Base-by-base conservation (phyloP, 2,113 vertebrate genomes). In the Grammomys surdaster region DNA sequence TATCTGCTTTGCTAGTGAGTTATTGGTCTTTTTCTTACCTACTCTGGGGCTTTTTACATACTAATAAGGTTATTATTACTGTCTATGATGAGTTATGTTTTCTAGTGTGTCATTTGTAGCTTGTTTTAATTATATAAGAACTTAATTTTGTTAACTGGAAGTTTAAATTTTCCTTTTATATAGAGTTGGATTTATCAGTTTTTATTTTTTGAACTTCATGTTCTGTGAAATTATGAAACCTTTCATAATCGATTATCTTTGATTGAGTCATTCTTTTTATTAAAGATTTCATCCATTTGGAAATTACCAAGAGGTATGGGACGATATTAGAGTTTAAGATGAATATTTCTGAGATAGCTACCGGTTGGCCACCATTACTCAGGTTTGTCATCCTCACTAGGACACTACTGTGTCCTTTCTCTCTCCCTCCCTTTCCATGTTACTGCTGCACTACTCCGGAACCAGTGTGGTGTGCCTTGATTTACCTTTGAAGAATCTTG, bases 161-260 rank as follows among this genome's bases (percentile, higher is more conserved):
- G 31, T 92, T 89, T 70, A 63, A 31, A 17, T 0, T 51, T 70
- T 43, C 89, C 56, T 95, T 93, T 85, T 65, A 31, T 78, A 69
- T 69, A 26, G 33, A 65, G 12, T 90, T 86, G 17, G 75, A 48
- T 72, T 89, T 95, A 73, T 88, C 86, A 85, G 48, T 63, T 82
- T 88, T 76, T 75, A 51, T 65, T 69, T 93, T 13, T 56, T 14
- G 11, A 75, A 31, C 58, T 82, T 28, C 22, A 78, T 31, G 76
- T 51, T 72, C 26, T 93, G n/a, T n/a, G 60, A 92, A 70, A 67
- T 72, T 86, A 88, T 97, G n/a, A 93, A 90, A 95, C 75, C n/a
- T 48, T 89, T 93, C 22, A 40, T 11, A 28, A 90, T 69, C 81
- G 72, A 77, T 58, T 87, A 22, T 24, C 9, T 94, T 90, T 89